Evolutionary conservation across 2,888 invertebrate species (phyloP).

Genomic region (Glaucopsyche alexis): DNA sequence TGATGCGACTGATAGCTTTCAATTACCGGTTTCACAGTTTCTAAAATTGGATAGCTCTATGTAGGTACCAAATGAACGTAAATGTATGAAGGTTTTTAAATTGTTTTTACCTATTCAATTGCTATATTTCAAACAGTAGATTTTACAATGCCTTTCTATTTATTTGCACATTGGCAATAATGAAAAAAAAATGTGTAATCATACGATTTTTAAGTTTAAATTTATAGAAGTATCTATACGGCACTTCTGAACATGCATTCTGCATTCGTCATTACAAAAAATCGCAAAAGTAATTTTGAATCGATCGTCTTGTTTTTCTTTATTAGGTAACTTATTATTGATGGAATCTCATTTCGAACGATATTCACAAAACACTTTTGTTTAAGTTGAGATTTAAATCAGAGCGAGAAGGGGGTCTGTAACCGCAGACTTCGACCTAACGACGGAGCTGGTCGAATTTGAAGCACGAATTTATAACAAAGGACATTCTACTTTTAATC

Average conservation of each 20-base stretch:
- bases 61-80: not conserved
- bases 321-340: not conserved
- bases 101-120: not conserved
- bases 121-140: too few species aligned
- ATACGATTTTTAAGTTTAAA: too few species aligned
- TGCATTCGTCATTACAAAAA: too few species aligned
- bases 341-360: not conserved
- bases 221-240: too few species aligned
- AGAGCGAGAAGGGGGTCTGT: not conserved
- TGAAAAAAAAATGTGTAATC: too few species aligned
- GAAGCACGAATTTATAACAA: conserved; percentile 5
- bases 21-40: conserved; percentile 18
- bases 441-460: not conserved
- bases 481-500: conserved; percentile 22
- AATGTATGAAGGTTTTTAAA: not conserved
- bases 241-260: too few species aligned
- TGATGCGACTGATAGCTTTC: not conserved
- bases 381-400: conserved; percentile 11
- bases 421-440: conserved; percentile 2
- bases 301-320: not conserved
- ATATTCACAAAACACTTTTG: conserved; percentile 5
- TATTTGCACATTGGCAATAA: too few species aligned
- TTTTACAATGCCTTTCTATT: too few species aligned
- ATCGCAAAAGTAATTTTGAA: too few species aligned
- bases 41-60: not conserved